Conservation (phyloP, 2,888 invertebrate genomes). For the Tolmerus cingulatus region DNA sequence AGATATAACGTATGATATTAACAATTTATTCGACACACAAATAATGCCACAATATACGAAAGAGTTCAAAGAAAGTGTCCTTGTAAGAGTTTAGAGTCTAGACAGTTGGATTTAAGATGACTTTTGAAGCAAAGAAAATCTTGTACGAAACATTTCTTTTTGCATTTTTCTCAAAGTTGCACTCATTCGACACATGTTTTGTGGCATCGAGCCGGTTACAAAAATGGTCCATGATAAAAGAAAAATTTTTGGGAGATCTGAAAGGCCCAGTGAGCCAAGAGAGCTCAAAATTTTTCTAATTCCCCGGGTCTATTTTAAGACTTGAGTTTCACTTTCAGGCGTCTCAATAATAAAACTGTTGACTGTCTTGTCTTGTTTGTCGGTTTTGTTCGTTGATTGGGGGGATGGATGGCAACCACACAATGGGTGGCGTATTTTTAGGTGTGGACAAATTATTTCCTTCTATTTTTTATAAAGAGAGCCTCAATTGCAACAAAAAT, state of each 20-base stretch:
- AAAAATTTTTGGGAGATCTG: background rate
- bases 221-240: background rate
- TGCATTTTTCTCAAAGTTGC: background rate
- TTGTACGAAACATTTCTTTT: background rate
- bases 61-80: background rate
- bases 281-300: background rate
- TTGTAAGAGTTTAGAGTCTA: background rate
- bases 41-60: background rate
- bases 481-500: background rate
- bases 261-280: background rate
- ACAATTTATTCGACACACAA: background rate
- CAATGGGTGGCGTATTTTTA: background rate
- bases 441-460: background rate
- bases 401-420: background rate
- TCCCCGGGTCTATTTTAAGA: background rate
- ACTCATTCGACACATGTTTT: background rate
- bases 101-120: background rate
- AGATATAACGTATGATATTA: background rate
- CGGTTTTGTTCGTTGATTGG: background rate
- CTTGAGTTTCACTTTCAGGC: constrained; percentile 10
- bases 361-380: background rate
- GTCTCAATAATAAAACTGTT: constrained; percentile 25
- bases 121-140: background rate
- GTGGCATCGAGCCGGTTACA: background rate
- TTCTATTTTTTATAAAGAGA: background rate